Percentiles rank a stretch among this genome's conserved stretches.
These are phyloP conservation scores for Cervus canadensis DNA, from an alignment of 2,113 vertebrate species.

Conservation along the genomic window DNA sequence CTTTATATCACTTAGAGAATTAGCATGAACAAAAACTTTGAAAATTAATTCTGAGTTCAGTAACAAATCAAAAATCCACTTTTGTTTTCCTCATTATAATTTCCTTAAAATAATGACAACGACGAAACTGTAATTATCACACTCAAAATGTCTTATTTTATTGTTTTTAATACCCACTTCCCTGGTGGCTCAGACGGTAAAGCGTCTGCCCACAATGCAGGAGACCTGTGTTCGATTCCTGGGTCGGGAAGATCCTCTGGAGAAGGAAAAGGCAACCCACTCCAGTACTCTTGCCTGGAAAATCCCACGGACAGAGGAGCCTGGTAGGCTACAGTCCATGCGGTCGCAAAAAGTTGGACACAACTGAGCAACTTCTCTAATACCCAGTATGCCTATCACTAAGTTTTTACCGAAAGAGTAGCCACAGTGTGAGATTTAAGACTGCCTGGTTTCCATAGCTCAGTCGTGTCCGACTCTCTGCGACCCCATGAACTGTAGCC, in stretches of 20 bases:
- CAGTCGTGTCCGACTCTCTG: background rate
- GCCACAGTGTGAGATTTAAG: background rate
- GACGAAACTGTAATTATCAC: background rate
- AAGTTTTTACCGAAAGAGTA: background rate
- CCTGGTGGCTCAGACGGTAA: background rate
- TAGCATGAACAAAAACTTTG: constrained; percentile 56
- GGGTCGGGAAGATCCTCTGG: background rate
- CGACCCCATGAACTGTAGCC: background rate
- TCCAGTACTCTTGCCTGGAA: background rate
- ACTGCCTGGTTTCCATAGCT: background rate
- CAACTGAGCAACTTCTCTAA: background rate
- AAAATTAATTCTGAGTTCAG: constrained; percentile 68
- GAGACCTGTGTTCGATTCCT: background rate
- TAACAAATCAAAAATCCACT: constrained; percentile 60
- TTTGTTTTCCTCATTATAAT: background rate
- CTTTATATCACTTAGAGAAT: constrained; percentile 46
- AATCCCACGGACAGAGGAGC: background rate
- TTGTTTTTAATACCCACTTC: background rate
- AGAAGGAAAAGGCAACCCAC: background rate
- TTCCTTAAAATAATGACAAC: background rate
- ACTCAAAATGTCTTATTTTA: background rate
- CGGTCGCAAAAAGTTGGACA: rapidly evolving
- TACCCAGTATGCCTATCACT: background rate
- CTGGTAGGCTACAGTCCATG: background rate
- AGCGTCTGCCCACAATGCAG: background rate